Conservation (phyloP, 2,888 invertebrate genomes). For the Athrips mouffetella region DNA sequence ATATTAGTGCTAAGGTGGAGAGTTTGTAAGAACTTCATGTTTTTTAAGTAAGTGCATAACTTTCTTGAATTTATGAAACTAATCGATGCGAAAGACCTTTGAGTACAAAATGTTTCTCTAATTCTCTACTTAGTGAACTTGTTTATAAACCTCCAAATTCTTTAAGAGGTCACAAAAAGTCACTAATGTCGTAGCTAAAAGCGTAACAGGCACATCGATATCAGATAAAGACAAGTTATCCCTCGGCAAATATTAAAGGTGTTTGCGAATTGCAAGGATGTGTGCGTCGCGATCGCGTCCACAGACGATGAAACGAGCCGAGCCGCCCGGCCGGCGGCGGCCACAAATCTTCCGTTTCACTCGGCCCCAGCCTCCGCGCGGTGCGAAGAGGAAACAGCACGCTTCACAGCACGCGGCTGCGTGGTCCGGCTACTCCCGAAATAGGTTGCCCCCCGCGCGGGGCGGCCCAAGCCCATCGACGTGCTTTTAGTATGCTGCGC, state of each 20-base stretch:
- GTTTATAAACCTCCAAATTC: too few species aligned
- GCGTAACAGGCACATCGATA: constrained; percentile 1
- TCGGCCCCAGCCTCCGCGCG: constrained; percentile 70
- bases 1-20: too few species aligned
- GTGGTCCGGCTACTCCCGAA: constrained; percentile 76
- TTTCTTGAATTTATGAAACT: too few species aligned
- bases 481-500: constrained; percentile 79
- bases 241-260: constrained; percentile 15
- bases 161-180: constrained; percentile 3
- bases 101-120: background rate
- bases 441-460: constrained; percentile 69
- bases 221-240: constrained; percentile 8
- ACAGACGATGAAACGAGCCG: constrained; percentile 38
- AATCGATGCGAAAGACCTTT: too few species aligned
- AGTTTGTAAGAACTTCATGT: too few species aligned
- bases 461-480: constrained; percentile 66
- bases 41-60: too few species aligned
- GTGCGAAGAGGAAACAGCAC: constrained; percentile 74
- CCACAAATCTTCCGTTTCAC: constrained; percentile 78
- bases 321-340: constrained; percentile 43
- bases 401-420: constrained; percentile 77
- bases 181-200: constrained; percentile 9
- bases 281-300: too few species aligned
- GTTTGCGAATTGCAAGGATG: constrained; percentile 19
- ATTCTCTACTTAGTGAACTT: background rate